Percentiles rank a stretch among this genome's conserved stretches.
Evolutionary conservation across 2,797 vertebrate genomes (phyloP).

Genomic region (Acanthurus tractus): DNA sequence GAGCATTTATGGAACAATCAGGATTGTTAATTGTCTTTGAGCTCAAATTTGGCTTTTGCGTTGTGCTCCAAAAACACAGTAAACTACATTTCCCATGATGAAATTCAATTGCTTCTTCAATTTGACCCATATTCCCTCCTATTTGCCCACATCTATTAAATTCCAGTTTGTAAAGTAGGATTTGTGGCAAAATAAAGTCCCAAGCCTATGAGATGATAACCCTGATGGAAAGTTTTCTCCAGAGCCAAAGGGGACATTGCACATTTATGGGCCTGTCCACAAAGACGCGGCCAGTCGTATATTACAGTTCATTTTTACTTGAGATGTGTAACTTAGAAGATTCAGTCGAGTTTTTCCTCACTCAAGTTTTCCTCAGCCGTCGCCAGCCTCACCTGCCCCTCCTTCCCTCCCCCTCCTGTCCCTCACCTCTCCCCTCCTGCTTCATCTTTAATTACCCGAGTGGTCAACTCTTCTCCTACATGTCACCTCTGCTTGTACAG

Average conservation of each 20-base stretch:
- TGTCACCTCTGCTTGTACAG: slow-evolving; percentile 5
- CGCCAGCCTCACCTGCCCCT: not conserved
- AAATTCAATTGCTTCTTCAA: not conserved
- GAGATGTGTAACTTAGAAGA: slow-evolving; percentile 10
- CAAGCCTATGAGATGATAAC: no score
- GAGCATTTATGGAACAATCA: not conserved
- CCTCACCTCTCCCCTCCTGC: not conserved
- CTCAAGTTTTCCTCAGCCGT: not conserved
- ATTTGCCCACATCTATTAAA: slow-evolving; percentile 1
- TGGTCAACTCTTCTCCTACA: not conserved
- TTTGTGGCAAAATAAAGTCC: slow-evolving; percentile 3
- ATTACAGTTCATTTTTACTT: slow-evolving; percentile 10
- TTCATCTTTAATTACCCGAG: slow-evolving; percentile 4
- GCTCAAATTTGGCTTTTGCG: not conserved
- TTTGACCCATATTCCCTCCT: not conserved
- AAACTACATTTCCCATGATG: slow-evolving; percentile 17
- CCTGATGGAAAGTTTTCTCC: no score
- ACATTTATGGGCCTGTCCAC: slow-evolving; percentile 4
- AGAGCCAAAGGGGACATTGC: no score
- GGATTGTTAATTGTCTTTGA: not conserved
- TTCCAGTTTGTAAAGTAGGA: slow-evolving; percentile 3
- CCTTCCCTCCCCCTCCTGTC: not conserved
- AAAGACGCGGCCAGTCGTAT: not conserved
- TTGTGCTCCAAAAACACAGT: no score
- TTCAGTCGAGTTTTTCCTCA: not conserved